Evolutionary conservation across 2,797 vertebrate species (phyloP), one percentile per base, ranked within the genome.

Genomic region (Helostoma temminkii): DNA sequence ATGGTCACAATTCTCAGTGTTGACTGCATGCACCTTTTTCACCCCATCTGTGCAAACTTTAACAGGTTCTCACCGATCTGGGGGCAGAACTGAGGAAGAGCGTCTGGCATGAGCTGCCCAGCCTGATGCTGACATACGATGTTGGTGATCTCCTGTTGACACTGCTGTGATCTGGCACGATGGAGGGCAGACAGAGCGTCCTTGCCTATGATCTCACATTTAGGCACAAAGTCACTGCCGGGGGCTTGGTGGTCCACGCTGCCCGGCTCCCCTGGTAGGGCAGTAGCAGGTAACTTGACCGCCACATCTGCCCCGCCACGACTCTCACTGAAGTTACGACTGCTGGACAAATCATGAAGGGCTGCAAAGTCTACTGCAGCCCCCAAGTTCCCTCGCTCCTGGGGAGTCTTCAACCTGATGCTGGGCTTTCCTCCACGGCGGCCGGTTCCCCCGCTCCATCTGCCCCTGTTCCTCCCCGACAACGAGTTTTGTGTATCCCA

Each of bases 61-160:
- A 3, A 22, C 4, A 8, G 5, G 0, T 62, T 53, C 94, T 95
- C 86, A 99, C 98, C 97, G 0, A 93, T 92, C 71, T 96, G 94
- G 22, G 95, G 96, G 90, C 98, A 99, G 89, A 94, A 95, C 83
- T 97, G 96, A 55, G 97, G 97, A 62, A 99, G 94, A 0, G 90
- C 68, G 53, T 91, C 90, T 5, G 98, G 97, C 96, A 99, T 98
- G 68, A 99, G 96, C 80, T 88, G 93, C 52, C 96, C 96, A 0
- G 95, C 94, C 85, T 96, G 96, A 90, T 99, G 98, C 85, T 96
- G 93, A 88, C 98, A 99, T 75, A 99, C 96, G 12, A 98, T 94
- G 2, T 96, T 96, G 89, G 95, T 96, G 0, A 99, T 96, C 92
- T 99, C 97, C 91, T 97, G 96, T 61, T 96, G 93, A 87, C 98